Evolutionary conservation across 2,888 invertebrate genomes (phyloP).

Genomic region (Hypsopygia costalis): DNA sequence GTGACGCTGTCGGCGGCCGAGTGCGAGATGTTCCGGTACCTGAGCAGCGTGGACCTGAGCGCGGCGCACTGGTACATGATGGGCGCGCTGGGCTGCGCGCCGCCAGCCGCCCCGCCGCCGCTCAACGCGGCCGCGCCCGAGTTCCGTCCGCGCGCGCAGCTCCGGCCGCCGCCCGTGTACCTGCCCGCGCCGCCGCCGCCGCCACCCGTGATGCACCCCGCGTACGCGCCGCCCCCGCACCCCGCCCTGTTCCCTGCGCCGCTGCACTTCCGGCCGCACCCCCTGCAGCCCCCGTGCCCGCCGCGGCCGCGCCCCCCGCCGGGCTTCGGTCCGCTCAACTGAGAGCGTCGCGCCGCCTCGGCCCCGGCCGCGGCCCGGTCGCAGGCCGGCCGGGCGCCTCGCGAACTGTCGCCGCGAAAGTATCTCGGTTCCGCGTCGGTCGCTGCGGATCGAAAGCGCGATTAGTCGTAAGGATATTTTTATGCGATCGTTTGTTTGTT

Average conservation of each 20-base stretch:
- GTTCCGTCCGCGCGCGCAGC: conserved; percentile 13
- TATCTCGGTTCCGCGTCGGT: no score
- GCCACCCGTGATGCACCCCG: conserved; percentile 21
- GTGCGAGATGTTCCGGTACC: conserved; percentile 39
- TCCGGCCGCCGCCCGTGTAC: conserved; percentile 1
- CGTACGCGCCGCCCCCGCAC: conserved; percentile 12
- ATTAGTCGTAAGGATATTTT: no score
- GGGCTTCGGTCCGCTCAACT: conserved; percentile 1
- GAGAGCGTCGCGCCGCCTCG: not conserved
- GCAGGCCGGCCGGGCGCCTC: no score
- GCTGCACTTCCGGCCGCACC: not conserved
- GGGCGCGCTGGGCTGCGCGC: conserved; percentile 35
- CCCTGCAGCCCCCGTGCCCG: not conserved
- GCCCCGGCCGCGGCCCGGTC: not conserved
- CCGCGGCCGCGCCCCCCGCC: conserved; percentile 1
- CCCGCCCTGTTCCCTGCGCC: not conserved
- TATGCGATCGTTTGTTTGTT: no score
- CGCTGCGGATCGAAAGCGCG: no score
- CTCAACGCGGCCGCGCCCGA: conserved; percentile 21
- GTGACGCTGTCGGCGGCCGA: conserved; percentile 39
- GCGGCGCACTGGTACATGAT: conserved; percentile 52
- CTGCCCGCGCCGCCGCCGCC: conserved; percentile 10
- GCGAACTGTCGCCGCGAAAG: no score
- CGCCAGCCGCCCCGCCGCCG: conserved; percentile 2
- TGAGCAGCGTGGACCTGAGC: conserved; percentile 36